Evolutionary conservation across 2,888 invertebrate species (phyloP), one percentile per base, ranked within the genome.

Genomic region (Alsophila aescularia): DNA sequence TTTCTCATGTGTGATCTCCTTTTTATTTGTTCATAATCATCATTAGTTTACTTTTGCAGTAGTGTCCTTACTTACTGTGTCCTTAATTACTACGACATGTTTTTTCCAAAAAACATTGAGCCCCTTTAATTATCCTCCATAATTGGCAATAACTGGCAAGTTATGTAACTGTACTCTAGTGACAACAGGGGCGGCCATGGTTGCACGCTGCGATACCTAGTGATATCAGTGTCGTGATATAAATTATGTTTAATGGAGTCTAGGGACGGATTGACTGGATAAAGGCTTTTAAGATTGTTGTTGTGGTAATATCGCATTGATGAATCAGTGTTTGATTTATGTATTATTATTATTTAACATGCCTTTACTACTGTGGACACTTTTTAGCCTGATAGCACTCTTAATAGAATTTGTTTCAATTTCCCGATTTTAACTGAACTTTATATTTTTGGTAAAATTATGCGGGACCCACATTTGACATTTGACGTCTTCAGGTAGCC

Each of bases 211-310:
- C n/a, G 52, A 36, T n/a, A 34, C 36, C 21, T 34, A 15, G 37
- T 35, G 55, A 36, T 55, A 50, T 44, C 44, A 31, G 35, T 39
- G 40, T 32, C 48, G 24, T 27, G 44, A 31, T 47, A 47, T 45
- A 45, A 50, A 45, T 56, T 45, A 45, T 42, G 36, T 51, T 51
- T 44, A 45, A 51, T 51, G 44, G 41, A 45, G 36, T 47, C 41
- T 42, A 37, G 50, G 56, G 58, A 58, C 54, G 57, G 43, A 62
- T 59, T 57, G 59, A 57, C 55, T 48, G 47, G 21, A 47, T 41
- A 54, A 56, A 50, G 13, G 41, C 21, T 56, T 41, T 42, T 39
- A 54, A 44, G 44, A 44, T 54, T 37, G 39, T 18, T 34, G 43
- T 29, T 42, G 13, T 48, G 10, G 2, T 29, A 15, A 16, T 48